Conservation (phyloP, 2,797 vertebrate genomes). For the Knipowitschia caucasica region DNA sequence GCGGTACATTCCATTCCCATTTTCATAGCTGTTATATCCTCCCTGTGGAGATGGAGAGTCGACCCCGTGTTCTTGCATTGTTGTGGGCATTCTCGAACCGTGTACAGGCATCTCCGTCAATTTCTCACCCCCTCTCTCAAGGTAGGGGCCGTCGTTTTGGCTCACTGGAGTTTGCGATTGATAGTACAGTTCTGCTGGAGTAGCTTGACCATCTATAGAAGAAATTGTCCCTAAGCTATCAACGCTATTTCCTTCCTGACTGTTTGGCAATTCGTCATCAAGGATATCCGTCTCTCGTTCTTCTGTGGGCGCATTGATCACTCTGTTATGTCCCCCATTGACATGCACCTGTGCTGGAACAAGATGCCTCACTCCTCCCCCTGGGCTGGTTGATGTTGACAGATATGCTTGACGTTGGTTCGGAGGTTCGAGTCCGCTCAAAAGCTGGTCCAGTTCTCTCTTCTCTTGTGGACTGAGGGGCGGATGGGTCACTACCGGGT, state of each 20-base stretch:
- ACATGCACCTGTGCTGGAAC: constrained; percentile 94
- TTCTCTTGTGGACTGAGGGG: constrained; percentile 83
- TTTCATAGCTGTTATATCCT: constrained; percentile 76
- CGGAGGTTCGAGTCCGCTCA: constrained; percentile 82
- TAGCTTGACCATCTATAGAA: constrained; percentile 84
- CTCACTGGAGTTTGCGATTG: constrained; percentile 56
- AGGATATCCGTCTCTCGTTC: constrained; percentile 94
- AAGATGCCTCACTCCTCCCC: constrained; percentile 79
- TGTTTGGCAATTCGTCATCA: constrained; percentile 86
- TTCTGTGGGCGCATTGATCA: constrained; percentile 44
- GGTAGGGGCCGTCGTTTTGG: constrained; percentile 66
- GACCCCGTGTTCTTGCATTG: constrained; percentile 54
- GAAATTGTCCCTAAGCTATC: constrained; percentile 93
- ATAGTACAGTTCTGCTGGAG: constrained; percentile 69
- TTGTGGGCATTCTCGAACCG: constrained; percentile 54
- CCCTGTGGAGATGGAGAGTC: constrained; percentile 68
- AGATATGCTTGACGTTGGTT: constrained; percentile 68
- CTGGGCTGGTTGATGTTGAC: constrained; percentile 71
- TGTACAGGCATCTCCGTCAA: constrained; percentile 72
- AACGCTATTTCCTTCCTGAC: constrained; percentile 89
- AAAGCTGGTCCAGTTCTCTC: constrained; percentile 87
- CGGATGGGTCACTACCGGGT: constrained; percentile 44
- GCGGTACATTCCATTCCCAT: constrained; percentile 76
- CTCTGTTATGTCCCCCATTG: constrained; percentile 77
- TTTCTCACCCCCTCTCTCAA: constrained; percentile 59